Evolutionary conservation across 2,888 invertebrate genomes (phyloP).

Genomic region (Boloria euphrosyne): DNA sequence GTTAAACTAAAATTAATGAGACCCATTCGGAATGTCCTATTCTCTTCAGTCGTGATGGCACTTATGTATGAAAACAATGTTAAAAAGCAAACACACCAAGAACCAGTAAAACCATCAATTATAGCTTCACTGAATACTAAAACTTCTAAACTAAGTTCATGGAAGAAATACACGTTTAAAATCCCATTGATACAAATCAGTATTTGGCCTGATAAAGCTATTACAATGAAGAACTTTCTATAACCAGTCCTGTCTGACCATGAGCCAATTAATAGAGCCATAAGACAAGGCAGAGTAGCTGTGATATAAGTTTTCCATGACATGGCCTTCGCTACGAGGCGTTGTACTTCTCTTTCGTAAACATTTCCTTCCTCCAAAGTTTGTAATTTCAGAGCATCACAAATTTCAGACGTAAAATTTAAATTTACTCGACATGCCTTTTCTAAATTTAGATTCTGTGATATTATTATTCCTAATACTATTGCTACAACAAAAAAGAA

Average conservation of each 20-base stretch:
- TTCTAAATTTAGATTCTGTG: conserved; percentile 90
- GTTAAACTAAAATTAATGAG: conserved; percentile 92
- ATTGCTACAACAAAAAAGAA: conserved; percentile 53
- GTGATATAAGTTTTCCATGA: conserved; percentile 91
- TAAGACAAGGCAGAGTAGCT: conserved; percentile 87
- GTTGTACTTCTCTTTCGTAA: conserved; percentile 84
- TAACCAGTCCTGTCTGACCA: conserved; percentile 86
- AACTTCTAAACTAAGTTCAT: conserved; percentile 87
- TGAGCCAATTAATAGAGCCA: conserved; percentile 90
- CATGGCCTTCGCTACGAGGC: conserved; percentile 86
- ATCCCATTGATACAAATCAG: conserved; percentile 87
- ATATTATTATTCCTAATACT: conserved; percentile 84
- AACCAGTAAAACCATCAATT: conserved; percentile 88
- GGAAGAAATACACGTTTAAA: conserved; percentile 88
- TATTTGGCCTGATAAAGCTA: conserved; percentile 88
- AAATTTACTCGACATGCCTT: conserved; percentile 93
- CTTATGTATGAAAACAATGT: conserved; percentile 92
- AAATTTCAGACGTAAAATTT: conserved; percentile 85
- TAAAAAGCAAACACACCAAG: conserved; percentile 92
- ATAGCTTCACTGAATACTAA: conserved; percentile 88
- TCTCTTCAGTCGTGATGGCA: conserved; percentile 89
- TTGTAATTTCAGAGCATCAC: conserved; percentile 86
- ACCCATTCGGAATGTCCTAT: conserved; percentile 91
- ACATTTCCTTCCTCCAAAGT: conserved; percentile 79
- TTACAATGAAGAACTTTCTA: conserved; percentile 88